Conservation (phyloP, 2,797 vertebrate genomes). For the Dryobates pubescens region DNA sequence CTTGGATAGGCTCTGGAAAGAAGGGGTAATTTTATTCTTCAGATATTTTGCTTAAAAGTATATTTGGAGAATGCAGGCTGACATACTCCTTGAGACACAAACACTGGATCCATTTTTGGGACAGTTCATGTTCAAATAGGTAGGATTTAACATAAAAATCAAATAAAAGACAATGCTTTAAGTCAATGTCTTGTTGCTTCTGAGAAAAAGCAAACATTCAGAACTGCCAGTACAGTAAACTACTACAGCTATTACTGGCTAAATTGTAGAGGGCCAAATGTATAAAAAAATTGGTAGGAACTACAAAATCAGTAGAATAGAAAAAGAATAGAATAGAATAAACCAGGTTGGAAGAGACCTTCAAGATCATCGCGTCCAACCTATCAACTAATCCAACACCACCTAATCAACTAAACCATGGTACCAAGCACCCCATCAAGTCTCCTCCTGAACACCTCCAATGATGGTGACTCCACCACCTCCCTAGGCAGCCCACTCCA, state of each 20-base stretch:
- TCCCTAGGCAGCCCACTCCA: no score
- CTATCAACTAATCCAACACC: no score
- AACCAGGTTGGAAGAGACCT: no score
- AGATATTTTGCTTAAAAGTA: not conserved
- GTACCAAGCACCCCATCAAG: no score
- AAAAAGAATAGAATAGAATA: no score
- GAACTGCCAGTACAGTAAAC: not conserved
- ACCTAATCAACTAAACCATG: no score
- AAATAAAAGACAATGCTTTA: not conserved
- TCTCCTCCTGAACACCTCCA: no score
- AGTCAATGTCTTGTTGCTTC: not conserved
- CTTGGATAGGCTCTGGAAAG: not conserved
- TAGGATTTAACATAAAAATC: not conserved
- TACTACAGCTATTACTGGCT: conserved; percentile 29
- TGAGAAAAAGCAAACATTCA: not conserved
- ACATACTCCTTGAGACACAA: not conserved
- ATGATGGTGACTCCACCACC: no score
- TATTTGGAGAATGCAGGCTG: not conserved
- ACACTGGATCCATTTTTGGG: not conserved
- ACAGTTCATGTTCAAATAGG: not conserved
- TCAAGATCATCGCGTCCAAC: no score
- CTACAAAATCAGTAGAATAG: not conserved
- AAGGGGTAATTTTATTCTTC: not conserved
- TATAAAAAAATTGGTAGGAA: conserved; percentile 1
- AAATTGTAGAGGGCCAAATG: conserved; percentile 16